Evolutionary conservation across 2,113 vertebrate species (phyloP).

Genomic region (Butastur rufipennis): DNA sequence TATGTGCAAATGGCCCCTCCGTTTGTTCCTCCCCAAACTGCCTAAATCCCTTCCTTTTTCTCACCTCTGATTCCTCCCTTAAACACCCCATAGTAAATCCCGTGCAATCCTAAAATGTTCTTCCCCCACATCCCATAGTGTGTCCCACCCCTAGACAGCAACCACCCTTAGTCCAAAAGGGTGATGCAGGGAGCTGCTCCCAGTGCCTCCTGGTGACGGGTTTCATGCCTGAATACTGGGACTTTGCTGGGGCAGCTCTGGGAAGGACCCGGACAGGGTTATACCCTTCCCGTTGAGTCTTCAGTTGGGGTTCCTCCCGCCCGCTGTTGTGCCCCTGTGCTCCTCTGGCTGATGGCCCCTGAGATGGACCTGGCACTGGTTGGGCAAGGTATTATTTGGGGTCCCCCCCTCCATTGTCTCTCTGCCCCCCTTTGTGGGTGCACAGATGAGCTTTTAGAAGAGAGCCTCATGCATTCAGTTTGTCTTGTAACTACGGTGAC

Average conservation of each 20-base stretch:
- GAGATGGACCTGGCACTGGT: neutral
- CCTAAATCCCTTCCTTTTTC: neutral
- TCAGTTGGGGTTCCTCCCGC: fast-evolving
- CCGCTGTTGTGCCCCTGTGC: neutral
- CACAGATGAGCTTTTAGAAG: neutral
- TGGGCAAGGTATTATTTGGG: neutral
- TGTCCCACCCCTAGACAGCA: neutral
- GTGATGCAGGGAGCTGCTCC: neutral
- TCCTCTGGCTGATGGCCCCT: neutral
- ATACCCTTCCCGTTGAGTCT: neutral
- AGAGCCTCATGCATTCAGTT: neutral
- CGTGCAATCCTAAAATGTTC: neutral
- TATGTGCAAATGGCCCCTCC: neutral
- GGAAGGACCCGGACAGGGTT: fast-evolving
- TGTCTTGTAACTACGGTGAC: neutral
- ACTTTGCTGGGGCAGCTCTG: neutral
- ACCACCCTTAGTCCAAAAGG: neutral
- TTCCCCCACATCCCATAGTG: fast-evolving
- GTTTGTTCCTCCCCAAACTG: neutral
- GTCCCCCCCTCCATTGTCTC: fast-evolving
- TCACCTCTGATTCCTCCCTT: neutral
- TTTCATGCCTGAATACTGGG: neutral
- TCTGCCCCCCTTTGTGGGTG: neutral
- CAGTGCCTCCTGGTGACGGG: fast-evolving
- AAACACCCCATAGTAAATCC: neutral